A percentile compares a stretch with the other conserved stretches of the same genome.
Conservation (phyloP, 2,113 vertebrate genomes). For the Mustelus asterias region DNA sequence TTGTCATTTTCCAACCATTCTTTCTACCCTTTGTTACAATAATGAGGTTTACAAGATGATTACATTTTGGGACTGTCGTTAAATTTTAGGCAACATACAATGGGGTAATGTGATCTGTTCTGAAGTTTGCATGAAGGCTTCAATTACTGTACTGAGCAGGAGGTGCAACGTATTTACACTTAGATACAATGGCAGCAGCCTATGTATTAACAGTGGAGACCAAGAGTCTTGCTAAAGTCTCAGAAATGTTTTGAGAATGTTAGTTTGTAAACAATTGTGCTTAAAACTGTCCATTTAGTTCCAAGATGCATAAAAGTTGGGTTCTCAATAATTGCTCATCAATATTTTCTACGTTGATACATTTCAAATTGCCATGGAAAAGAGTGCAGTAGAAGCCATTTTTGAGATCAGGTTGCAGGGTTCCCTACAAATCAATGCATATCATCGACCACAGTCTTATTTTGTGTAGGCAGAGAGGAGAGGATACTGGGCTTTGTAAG, state of each 20-base stretch:
- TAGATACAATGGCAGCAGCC: too few relatives aligned
- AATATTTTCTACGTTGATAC: background rate
- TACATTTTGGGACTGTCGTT: background rate
- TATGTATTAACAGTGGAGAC: background rate
- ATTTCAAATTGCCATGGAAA: background rate
- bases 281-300: background rate
- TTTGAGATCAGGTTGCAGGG: background rate
- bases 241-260: background rate
- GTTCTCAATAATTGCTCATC: background rate
- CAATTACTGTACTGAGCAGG: background rate
- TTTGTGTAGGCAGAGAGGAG: background rate
- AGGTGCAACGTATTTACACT: background rate
- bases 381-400: background rate
- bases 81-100: background rate
- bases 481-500: background rate
- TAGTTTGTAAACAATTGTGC: background rate
- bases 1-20: background rate
- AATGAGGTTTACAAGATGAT: background rate
- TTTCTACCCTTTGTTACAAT: background rate
- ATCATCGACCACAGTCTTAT: background rate
- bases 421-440: background rate
- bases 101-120: background rate
- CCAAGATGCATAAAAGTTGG: background rate
- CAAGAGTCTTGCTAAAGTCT: background rate
- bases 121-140: background rate